Percentiles rank a stretch among this genome's conserved stretches.
phyloP scores from a whole-genome alignment of 2,888 invertebrate genomes.

The Nomada ferruginata region DNA sequence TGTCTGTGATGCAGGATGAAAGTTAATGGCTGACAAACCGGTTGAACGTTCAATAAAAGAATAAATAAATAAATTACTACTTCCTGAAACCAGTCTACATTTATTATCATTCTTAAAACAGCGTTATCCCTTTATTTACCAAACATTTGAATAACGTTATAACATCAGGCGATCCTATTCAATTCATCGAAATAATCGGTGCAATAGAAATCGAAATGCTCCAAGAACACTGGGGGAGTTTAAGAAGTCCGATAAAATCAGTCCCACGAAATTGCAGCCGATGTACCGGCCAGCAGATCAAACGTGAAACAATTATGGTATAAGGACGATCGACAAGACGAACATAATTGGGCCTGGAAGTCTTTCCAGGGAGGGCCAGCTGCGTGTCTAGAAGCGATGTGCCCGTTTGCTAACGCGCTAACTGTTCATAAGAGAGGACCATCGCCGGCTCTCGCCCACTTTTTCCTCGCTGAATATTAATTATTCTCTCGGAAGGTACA shows the following conservation, averaged over 20 bases:
- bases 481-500: slow-evolving; percentile 75
- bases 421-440: slow-evolving; percentile 70
- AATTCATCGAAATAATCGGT: neutral
- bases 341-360: slow-evolving; percentile 58
- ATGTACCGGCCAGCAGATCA: slow-evolving; percentile 22
- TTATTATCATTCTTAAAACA: no score
- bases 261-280: slow-evolving; percentile 22
- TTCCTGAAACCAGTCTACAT: no score
- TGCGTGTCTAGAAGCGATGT: slow-evolving; percentile 63
- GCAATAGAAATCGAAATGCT: slow-evolving; percentile 3
- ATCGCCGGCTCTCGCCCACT: slow-evolving; percentile 61
- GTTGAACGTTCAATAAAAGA: no score
- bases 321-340: slow-evolving; percentile 49
- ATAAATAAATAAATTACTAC: no score
- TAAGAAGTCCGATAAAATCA: slow-evolving; percentile 36
- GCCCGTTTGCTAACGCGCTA: slow-evolving; percentile 74
- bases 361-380: slow-evolving; percentile 59
- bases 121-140: no score
- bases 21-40: no score
- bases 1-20: no score
- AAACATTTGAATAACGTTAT: no score
- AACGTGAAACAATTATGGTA: slow-evolving; percentile 59
- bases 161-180: neutral
- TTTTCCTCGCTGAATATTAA: slow-evolving; percentile 79
- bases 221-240: neutral